Base-by-base conservation (phyloP, 1,140 invertebrate genomes). In the Pseudoatta argentina region DNA sequence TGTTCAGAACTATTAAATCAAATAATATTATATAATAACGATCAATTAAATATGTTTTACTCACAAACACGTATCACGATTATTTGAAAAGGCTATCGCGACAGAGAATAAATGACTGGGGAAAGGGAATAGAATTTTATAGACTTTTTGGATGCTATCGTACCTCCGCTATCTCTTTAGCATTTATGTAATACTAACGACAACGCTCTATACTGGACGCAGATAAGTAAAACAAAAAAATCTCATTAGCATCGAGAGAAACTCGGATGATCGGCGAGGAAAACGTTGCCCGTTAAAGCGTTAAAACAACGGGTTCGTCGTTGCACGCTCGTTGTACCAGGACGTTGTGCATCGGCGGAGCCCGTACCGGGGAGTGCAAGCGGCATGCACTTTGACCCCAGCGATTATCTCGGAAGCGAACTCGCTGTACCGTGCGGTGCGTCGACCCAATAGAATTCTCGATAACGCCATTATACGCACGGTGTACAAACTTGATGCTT, bases 391-490 rank as follows among this genome's bases (percentile, higher is more conserved):
- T 89, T 85, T 71, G 79, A 85, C 57, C 57, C 24, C 21, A 3
- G 12, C 44, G 86, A 88, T 88, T 78, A 89, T 89, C 73, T 51
- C 73, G 57, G 75, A 83, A 64, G 86, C 55, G 72, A 66, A 44
- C 55, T 59, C 86, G 86, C 55, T 85, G 48, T 88, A 88, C 64
- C 72, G 72, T 88, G 72, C 39, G 73, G 44, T 73, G 79, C 57
- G 86, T 88, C 78, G 57, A 69, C 79, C 78, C 51, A 78, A 89
- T 87, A 72, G 73, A 72, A 88, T 63, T 75, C 55, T 61, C 66
- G 86, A 87, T 89, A 85, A 73, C 57, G 81, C 87, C 66, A 82
- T 89, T 88, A 88, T 78, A 85, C 63, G 73, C 27, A 57, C 48
- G 51, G 72, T 39, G 53, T 87, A 66, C 87, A 88, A 88, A 88